Base-by-base conservation (phyloP, 2,113 vertebrate genomes). In the Prolemur simus region DNA sequence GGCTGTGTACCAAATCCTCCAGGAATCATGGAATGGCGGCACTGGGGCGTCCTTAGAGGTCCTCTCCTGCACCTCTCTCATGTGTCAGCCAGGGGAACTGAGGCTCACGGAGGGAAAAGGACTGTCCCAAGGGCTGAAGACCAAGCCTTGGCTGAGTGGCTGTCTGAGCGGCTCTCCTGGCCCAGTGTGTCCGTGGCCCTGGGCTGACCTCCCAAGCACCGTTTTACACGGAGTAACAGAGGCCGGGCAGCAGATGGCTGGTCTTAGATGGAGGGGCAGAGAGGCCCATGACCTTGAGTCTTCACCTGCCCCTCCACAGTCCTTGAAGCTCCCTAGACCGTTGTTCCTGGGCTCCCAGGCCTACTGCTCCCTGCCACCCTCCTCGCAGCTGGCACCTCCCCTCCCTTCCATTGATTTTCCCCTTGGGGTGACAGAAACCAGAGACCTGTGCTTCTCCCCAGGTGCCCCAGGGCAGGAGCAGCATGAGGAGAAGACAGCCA, bases 1-100 rank as follows among this genome's bases (percentile, higher is more conserved):
- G 52, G 68, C 78, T 66, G 32, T 20, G 3, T 1, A 2, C 32
- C 9, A 4, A 0, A 0, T 0, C 6, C 5, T 37, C 45, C 34
- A 58, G 25, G 58, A 84, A 49, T 83, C 81, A 5, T 4, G 18
- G 76, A 52, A 66, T 10, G 37, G 37, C 18, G 32, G 37, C 1
- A 2, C 14, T 9, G 12, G 14, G 49, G 42, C 11, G 18, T 8
- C n/a, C 29, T 42, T 37, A 1, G 34, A 45, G 39, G 49, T 11
- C 52, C 32, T 29, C 42, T 60, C 25, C 10, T 42, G 7, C 23
- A 12, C 11, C 3, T 13, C 32, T 34, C 39, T 84, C 63, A 0
- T 8, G n/a, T 17, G 32, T 78, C 29, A 17, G 11, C 89, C 52
- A 8, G 88, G 49, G 68, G 17, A 86, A 76, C 60, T 0, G 1